Conservation (phyloP, 2,113 vertebrate species). For the Macroglossus sobrinus region DNA sequence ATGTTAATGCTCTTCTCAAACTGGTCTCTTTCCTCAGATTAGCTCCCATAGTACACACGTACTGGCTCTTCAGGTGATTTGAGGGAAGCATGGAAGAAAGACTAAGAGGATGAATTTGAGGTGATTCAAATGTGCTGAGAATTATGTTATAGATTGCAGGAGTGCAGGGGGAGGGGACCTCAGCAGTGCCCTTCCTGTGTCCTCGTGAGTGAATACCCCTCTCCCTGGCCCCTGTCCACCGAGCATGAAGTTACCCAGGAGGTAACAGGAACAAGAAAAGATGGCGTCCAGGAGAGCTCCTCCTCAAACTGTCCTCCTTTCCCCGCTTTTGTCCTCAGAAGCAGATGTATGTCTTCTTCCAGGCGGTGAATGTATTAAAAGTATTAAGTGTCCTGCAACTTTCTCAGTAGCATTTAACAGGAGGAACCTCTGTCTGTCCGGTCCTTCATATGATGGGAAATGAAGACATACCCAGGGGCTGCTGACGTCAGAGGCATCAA, state of each 20-base stretch:
- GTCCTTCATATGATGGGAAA: rapidly evolving
- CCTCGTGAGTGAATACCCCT: background rate
- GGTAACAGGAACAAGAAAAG: background rate
- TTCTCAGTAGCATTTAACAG: background rate
- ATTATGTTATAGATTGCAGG: background rate
- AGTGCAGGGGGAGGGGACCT: background rate
- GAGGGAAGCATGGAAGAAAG: background rate
- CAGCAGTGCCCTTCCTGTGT: background rate
- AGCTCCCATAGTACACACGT: background rate
- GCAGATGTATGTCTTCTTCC: background rate
- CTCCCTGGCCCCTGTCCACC: background rate
- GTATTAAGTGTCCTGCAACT: background rate
- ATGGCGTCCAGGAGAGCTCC: background rate
- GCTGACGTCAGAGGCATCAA: background rate
- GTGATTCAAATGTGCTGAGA: background rate
- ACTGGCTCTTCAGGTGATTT: background rate
- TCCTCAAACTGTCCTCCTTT: background rate
- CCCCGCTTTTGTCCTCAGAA: background rate
- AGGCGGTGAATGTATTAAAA: background rate
- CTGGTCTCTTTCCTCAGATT: background rate
- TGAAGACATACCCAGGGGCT: background rate
- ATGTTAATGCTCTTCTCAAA: background rate
- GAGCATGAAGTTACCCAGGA: background rate
- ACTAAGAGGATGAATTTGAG: background rate
- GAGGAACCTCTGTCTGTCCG: background rate